Evolutionary conservation across 2,888 invertebrate species (phyloP).

Genomic region (Alitta virens): DNA sequence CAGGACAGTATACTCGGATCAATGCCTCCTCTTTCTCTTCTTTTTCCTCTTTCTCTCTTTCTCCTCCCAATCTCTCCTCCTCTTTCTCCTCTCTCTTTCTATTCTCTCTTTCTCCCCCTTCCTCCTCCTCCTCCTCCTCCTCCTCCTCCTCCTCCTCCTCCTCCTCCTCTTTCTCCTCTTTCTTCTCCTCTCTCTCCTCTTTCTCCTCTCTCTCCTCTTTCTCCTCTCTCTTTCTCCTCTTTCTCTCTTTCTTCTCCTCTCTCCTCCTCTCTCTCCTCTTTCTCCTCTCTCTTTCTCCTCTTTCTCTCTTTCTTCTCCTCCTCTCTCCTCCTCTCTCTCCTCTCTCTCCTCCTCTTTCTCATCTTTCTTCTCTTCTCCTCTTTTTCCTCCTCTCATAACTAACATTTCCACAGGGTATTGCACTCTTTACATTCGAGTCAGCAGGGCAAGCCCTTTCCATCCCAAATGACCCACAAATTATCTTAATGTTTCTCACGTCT

Average conservation of each 20-base stretch:
- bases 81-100: too few species aligned
- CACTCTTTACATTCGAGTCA: constrained; percentile 1
- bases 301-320: background rate
- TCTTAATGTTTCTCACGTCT: too few species aligned
- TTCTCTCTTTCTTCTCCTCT: background rate
- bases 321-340: background rate
- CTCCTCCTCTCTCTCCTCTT: background rate
- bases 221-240: background rate
- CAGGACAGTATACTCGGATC: too few species aligned
- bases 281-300: background rate
- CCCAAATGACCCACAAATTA: background rate
- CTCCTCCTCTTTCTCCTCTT: background rate
- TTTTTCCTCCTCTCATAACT: background rate
- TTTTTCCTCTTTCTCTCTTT: too few species aligned
- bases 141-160: too few species aligned
- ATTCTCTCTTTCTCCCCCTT: too few species aligned
- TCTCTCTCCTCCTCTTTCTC: background rate
- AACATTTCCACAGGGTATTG: background rate
- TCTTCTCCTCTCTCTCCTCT: background rate
- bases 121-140: too few species aligned
- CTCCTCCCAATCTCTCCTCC: too few species aligned
- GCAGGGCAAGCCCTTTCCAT: background rate
- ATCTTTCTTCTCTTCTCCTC: too few species aligned
- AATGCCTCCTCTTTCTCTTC: too few species aligned
- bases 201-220: background rate